Evolutionary conservation across 1,140 invertebrate genomes (phyloP).

Genomic region (Cepaea nemoralis): DNA sequence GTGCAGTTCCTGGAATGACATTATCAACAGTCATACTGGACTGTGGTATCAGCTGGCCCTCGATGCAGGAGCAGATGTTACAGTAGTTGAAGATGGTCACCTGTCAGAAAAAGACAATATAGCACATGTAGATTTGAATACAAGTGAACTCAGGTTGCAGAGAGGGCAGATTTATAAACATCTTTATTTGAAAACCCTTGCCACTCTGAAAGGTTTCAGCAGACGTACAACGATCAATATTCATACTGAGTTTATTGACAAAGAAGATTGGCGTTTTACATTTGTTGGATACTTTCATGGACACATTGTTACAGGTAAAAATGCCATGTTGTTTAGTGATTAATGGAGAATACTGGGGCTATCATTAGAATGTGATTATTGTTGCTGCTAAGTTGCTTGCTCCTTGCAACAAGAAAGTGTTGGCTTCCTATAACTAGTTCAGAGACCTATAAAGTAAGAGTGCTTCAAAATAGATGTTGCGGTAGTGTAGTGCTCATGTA

Average conservation of each 20-base stretch:
- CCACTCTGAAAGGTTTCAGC: slow-evolving; percentile 5
- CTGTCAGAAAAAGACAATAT: neutral
- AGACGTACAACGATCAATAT: neutral
- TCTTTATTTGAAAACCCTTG: neutral
- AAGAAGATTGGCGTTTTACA: slow-evolving; percentile 20
- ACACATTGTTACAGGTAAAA: slow-evolving; percentile 21
- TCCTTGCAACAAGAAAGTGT: too few relatives aligned
- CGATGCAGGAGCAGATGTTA: slow-evolving; percentile 12
- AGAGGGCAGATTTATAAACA: slow-evolving; percentile 18
- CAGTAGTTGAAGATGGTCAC: neutral
- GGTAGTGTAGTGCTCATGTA: too few relatives aligned
- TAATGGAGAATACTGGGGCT: too few relatives aligned
- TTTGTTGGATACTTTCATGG: slow-evolving; percentile 9
- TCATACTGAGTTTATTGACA: slow-evolving; percentile 29
- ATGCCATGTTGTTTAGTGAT: neutral
- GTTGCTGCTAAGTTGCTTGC: too few relatives aligned
- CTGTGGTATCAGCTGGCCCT: neutral
- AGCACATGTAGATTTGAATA: neutral
- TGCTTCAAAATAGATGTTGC: too few relatives aligned
- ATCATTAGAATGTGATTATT: too few relatives aligned
- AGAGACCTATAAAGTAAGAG: too few relatives aligned
- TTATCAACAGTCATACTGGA: neutral
- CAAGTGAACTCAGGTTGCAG: neutral
- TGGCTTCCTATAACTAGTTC: too few relatives aligned
- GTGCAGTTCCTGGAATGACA: slow-evolving; percentile 24